Percentiles rank a stretch among this genome's conserved stretches.
Evolutionary conservation across 2,888 invertebrate genomes (phyloP).

Genomic region (Campoletis raptor): DNA sequence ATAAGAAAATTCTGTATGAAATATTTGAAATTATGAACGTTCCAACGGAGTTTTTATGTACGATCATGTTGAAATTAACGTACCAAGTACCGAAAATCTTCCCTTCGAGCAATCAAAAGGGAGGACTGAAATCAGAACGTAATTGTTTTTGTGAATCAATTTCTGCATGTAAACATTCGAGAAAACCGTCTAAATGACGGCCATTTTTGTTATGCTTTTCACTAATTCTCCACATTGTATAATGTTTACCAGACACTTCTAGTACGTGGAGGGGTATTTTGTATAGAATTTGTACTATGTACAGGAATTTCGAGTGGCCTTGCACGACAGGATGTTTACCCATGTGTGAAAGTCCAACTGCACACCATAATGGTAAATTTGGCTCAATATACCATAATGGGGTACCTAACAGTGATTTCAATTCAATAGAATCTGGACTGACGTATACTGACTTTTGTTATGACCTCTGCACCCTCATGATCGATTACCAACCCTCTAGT

Average conservation of each 20-base stretch:
- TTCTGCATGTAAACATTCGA: neutral
- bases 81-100: neutral
- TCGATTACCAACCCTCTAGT: neutral
- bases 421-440: neutral
- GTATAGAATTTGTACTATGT: neutral
- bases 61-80: neutral
- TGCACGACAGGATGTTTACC: neutral
- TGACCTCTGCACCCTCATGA: constrained; percentile 3
- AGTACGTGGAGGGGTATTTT: neutral
- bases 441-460: constrained; percentile 9
- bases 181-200: neutral
- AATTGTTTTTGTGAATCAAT: neutral
- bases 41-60: neutral
- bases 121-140: neutral
- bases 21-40: neutral
- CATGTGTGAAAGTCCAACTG: constrained; percentile 2
- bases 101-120: neutral
- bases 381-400: neutral
- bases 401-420: neutral
- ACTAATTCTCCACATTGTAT: neutral
- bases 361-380: neutral
- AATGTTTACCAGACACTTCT: neutral
- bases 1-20: neutral
- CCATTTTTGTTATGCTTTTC: neutral
- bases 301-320: neutral